Evolutionary conservation across 2,797 vertebrate genomes (phyloP), one percentile per base, ranked within the genome.

Genomic region (Muscicapa striata): DNA sequence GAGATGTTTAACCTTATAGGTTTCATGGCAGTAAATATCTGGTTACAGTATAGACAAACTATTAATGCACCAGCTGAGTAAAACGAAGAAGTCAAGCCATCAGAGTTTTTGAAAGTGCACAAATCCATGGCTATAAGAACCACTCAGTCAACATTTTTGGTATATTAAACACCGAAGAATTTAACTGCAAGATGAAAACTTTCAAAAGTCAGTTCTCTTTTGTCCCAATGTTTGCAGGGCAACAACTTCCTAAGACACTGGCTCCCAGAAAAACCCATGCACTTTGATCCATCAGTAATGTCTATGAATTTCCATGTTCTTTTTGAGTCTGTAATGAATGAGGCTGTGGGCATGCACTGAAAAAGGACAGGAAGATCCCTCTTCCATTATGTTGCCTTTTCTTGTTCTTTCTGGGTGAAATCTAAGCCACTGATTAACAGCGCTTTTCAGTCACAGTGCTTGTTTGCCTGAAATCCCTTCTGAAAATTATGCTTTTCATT

Each of bases 381-480:
- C 17, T 81, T 62, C 51, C 16, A 9, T 48, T 72, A 43, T 0
- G 0, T 36, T 76, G n/a, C 7, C 5, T 81, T 61, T 81, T 68
- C 41, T 81, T 38, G 12, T 23, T 15, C 6, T 3, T 82, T 15
- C 48, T 84, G 26, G 9, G 5, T 82, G 57, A 89, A 82, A 81
- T 26, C 24, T 77, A 80, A 88, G 30, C 27, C 38, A 23, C 13
- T 54, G 34, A 46, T 69, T 61, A 54, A 24, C 26, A 5, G 26
- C 0, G 0, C 18, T 85, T 20, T 78, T 74, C 38, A 43, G 59
- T 55, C 49, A 61, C 14, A 40, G 30, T 0, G 2, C n/a, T 62
- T 40, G 20, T 72, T 83, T 90, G 11, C 36, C 46, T 75, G 46
- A 93, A 86, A 90, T 58, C 14, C 32, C 23, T 81, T 45, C 62